phyloP scores from a whole-genome alignment of 1,140 invertebrate species.

The Homarus americanus region DNA sequence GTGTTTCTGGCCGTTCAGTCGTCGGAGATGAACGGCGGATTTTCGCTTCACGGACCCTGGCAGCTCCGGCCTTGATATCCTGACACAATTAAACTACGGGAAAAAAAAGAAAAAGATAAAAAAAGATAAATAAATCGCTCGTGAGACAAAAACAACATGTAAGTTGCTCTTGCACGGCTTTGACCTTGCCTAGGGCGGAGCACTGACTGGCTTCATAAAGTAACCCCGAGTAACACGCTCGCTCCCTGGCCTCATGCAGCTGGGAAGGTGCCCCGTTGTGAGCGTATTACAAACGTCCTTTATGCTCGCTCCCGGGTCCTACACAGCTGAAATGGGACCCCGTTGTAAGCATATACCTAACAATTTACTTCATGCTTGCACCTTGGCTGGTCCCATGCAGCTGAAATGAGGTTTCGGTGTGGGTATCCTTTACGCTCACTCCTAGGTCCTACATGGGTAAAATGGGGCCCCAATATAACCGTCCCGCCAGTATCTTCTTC shows the following conservation, averaged over 20 bases:
- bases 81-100: neutral
- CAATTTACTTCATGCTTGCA: too few relatives aligned
- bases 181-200: neutral
- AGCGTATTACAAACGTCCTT: neutral
- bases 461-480: too few relatives aligned
- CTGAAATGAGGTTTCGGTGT: too few relatives aligned
- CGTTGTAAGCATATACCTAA: neutral
- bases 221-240: neutral
- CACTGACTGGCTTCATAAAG: too few relatives aligned
- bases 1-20: neutral
- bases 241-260: slow-evolving; percentile 3
- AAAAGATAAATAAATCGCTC: too few relatives aligned
- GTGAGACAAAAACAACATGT: neutral
- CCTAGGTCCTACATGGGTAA: too few relatives aligned
- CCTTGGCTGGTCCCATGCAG: too few relatives aligned
- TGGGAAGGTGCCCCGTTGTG: neutral
- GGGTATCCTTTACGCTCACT: too few relatives aligned
- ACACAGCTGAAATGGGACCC: neutral
- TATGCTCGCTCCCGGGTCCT: neutral
- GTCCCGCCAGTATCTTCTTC: too few relatives aligned
- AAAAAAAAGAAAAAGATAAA: neutral
- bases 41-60: neutral
- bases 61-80: neutral
- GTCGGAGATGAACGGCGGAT: too few relatives aligned
- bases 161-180: neutral